phyloP scores from a whole-genome alignment of 2,888 invertebrate species.

The Copidosoma aretas region DNA sequence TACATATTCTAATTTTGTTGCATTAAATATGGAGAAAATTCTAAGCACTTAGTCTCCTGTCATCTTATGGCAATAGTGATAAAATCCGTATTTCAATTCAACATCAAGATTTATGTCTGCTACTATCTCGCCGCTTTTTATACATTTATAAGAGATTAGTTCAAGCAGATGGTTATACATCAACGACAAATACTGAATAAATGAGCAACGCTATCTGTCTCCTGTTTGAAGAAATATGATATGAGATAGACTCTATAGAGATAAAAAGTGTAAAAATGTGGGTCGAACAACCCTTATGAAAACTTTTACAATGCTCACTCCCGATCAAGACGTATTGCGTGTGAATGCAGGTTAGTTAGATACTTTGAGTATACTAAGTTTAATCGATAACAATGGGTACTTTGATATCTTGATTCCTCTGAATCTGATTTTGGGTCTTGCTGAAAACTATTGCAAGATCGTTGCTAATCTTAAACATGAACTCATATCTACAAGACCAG shows the following conservation, averaged over 20 bases:
- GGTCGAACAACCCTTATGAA: slow-evolving; percentile 47
- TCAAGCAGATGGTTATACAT: too few relatives aligned
- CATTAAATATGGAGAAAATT: too few relatives aligned
- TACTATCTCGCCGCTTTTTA: too few relatives aligned
- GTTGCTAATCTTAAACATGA: slow-evolving; percentile 40
- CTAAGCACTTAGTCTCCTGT: too few relatives aligned
- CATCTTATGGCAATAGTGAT: too few relatives aligned
- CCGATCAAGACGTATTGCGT: neutral
- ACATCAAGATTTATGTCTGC: too few relatives aligned
- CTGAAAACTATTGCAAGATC: slow-evolving; percentile 40
- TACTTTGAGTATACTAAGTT: slow-evolving; percentile 20
- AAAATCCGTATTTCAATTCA: too few relatives aligned
- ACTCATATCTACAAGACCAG: slow-evolving; percentile 49
- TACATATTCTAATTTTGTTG: too few relatives aligned
- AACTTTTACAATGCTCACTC: neutral
- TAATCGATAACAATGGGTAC: slow-evolving; percentile 40
- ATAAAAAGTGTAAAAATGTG: slow-evolving; percentile 49
- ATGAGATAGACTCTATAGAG: slow-evolving; percentile 52
- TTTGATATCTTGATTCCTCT: slow-evolving; percentile 53
- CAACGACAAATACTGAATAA: too few relatives aligned
- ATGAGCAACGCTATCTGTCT: slow-evolving; percentile 49
- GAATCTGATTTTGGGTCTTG: slow-evolving; percentile 51
- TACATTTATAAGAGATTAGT: too few relatives aligned
- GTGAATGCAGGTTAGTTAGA: slow-evolving; percentile 46
- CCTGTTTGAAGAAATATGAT: slow-evolving; percentile 53